A percentile compares a stretch with the other conserved stretches of the same genome.
phyloP scores from a whole-genome alignment of 1,140 invertebrate genomes.

The Sycobia sp. region DNA sequence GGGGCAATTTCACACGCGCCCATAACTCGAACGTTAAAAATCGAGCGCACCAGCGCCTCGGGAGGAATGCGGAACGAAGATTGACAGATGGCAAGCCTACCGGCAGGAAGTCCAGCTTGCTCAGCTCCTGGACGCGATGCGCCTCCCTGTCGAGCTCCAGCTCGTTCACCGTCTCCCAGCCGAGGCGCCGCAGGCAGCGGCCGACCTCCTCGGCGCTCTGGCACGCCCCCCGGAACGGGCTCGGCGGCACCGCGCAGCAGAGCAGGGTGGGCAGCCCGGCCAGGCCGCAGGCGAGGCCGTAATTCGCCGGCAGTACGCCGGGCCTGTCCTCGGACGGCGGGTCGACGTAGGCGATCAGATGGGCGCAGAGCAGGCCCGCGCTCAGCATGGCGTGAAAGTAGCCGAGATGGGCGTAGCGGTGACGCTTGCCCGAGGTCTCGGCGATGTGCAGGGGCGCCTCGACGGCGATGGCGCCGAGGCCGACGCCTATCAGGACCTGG shows the following conservation, averaged over 20 bases:
- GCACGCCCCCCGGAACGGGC: constrained; percentile 54
- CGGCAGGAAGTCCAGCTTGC: too few species aligned
- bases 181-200: constrained; percentile 65
- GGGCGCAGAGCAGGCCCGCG: constrained; percentile 74
- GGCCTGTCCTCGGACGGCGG: constrained; percentile 62
- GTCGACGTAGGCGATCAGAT: constrained; percentile 44
- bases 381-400: constrained; percentile 78
- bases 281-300: constrained; percentile 65
- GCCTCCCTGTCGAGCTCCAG: constrained; percentile 1
- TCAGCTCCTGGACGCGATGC: too few species aligned
- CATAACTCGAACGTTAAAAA: too few species aligned
- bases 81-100: too few species aligned
- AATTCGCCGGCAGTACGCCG: constrained; percentile 61
- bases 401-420: constrained; percentile 75
- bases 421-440: constrained; percentile 78
- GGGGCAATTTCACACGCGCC: too few species aligned
- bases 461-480: constrained; percentile 71
- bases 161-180: constrained; percentile 41
- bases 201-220: constrained; percentile 56
- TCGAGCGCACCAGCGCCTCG: too few species aligned
- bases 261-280: constrained; percentile 55
- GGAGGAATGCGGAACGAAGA: too few species aligned
- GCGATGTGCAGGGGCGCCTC: constrained; percentile 78
- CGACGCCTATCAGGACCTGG: constrained; percentile 73
- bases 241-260: constrained; percentile 62